These are phyloP conservation scores for Margarornis squamiger DNA, from an alignment of 2,797 vertebrate genomes.

Conservation along the genomic window DNA sequence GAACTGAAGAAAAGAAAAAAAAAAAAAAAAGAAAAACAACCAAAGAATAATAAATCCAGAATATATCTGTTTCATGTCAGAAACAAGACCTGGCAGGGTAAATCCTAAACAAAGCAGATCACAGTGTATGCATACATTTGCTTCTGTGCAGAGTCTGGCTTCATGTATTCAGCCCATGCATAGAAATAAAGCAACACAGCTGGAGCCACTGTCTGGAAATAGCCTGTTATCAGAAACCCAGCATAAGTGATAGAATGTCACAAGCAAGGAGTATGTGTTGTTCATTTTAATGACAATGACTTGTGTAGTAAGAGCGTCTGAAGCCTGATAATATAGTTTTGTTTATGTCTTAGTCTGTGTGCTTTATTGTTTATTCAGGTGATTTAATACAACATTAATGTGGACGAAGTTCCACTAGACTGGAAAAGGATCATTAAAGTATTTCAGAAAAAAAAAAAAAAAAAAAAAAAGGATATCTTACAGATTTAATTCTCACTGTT, in stretches of 20 bases:
- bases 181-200: constrained; percentile 21
- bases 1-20: background rate
- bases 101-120: background rate
- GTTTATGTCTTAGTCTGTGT: background rate
- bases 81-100: background rate
- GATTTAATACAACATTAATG: background rate
- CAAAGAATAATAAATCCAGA: background rate
- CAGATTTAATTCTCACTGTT: background rate
- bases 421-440: background rate
- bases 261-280: background rate
- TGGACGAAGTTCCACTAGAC: background rate
- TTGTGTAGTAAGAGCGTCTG: background rate
- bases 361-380: background rate
- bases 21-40: no score
- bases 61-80: background rate
- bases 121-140: background rate
- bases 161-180: background rate
- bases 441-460: background rate
- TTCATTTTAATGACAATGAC: background rate
- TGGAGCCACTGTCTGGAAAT: constrained; percentile 24
- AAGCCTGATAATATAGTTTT: background rate
- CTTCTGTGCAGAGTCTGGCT: background rate
- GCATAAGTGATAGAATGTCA: background rate
- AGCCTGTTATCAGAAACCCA: constrained; percentile 5
- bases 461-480: background rate